Evolutionary conservation across 2,888 invertebrate genomes (phyloP), one percentile per base, ranked within the genome.

Genomic region (Leptodirus hochenwartii): DNA sequence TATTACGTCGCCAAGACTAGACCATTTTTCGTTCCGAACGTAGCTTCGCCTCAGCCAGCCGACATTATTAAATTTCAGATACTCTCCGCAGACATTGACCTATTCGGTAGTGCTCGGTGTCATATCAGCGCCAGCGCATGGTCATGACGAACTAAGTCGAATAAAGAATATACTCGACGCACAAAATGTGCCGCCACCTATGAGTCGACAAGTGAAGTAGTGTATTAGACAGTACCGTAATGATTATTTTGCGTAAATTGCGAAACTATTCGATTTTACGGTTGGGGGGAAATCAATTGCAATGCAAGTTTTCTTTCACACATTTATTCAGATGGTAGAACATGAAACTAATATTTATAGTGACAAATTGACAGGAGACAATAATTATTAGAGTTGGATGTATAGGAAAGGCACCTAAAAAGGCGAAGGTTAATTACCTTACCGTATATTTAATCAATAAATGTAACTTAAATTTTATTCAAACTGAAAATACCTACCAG

Each of bases 1-100:
- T n/a, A n/a, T n/a, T n/a, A n/a, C n/a, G n/a, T n/a, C n/a, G n/a
- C n/a, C n/a, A n/a, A n/a, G n/a, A n/a, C 54, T 54, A 51, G 60
- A 64, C 64, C 68, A 68, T 69, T 57, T 67, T 36, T 68, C 64
- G 59, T 59, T 60, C 61, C 62, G 59, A 64, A 50, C 53, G 52
- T 52, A 56, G 56, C 56, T 53, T 54, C 59, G 58, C 58, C 54
- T 57, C 55, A 53, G 59, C 58, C n/a, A n/a, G n/a, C n/a, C n/a
- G n/a, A n/a, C n/a, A n/a, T n/a, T n/a, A n/a, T 60, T 59, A 59
- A 58, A 60, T 58, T 59, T 59, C 59, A 56, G 60, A 54, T 57
- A 59, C 61, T 67, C n/a, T n/a, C n/a, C n/a, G n/a, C 69, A 68
- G 70, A 69, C 69, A 64, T 66, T 65, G 64, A 64, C 64, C 63